Evolutionary conservation across 2,797 vertebrate species (phyloP).

Genomic region (Mormyrus proboscirostris): DNA sequence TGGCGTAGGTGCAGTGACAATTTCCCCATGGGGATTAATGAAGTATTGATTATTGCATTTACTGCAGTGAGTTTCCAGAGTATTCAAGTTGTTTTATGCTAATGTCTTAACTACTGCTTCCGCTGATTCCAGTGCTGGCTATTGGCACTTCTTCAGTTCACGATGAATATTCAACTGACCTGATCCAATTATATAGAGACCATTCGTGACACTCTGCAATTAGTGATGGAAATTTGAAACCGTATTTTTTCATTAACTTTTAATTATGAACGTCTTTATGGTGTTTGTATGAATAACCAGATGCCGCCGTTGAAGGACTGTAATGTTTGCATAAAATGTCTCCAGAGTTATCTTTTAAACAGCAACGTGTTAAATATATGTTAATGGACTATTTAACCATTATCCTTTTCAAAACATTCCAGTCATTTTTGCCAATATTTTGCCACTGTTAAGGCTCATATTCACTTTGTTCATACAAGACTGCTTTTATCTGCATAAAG

Average conservation of each 20-base stretch:
- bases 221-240: slow-evolving; percentile 12
- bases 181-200: slow-evolving; percentile 13
- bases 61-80: neutral
- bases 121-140: neutral
- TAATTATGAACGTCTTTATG: slow-evolving; percentile 6
- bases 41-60: neutral
- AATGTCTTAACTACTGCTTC: neutral
- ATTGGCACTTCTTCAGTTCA: neutral
- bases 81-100: neutral
- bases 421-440: neutral
- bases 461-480: neutral
- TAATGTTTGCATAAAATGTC: neutral
- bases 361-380: neutral
- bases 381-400: neutral
- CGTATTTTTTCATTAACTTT: slow-evolving; percentile 17
- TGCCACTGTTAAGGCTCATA: neutral
- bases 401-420: neutral
- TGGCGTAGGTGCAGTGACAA: too few species aligned
- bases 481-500: neutral
- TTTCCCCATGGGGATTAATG: too few species aligned
- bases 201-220: neutral
- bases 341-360: neutral
- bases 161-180: slow-evolving; percentile 18
- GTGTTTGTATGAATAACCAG: slow-evolving; percentile 9
- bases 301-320: neutral